These are phyloP conservation scores for Tipula lateralis DNA, from an alignment of 2,888 invertebrate genomes.

Conservation along the genomic window DNA sequence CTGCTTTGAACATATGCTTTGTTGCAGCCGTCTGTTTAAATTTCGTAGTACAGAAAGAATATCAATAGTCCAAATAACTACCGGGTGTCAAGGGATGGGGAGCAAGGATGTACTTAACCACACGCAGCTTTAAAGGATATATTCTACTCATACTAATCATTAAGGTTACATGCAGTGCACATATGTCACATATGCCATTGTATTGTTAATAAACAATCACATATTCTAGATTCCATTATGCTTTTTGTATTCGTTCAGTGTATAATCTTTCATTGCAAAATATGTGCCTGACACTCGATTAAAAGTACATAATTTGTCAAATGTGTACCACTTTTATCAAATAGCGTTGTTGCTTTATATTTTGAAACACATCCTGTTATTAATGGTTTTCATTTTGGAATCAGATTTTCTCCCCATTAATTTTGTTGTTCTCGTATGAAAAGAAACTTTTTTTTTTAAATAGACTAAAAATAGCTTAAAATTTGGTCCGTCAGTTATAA, in stretches of 20 bases:
- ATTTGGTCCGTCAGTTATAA: neutral
- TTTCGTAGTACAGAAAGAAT: too few relatives aligned
- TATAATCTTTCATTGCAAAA: neutral
- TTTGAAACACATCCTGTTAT: constrained; percentile 9
- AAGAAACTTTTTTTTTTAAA: neutral
- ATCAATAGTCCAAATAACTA: too few relatives aligned
- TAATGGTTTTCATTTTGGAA: neutral
- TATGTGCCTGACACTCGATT: neutral
- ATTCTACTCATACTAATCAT: too few relatives aligned
- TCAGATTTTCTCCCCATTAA: neutral
- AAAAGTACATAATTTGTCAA: neutral
- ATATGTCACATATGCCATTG: neutral
- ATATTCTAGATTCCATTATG: neutral
- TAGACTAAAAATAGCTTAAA: neutral
- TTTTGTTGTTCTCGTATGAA: neutral
- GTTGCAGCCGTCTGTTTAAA: too few relatives aligned
- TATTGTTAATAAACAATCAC: neutral
- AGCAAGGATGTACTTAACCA: too few relatives aligned
- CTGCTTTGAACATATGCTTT: too few relatives aligned
- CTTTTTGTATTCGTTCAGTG: neutral
- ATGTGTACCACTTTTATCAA: neutral
- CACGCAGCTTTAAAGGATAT: too few relatives aligned
- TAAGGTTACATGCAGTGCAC: neutral
- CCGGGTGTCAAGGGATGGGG: too few relatives aligned
- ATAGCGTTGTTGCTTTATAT: neutral